Evolutionary conservation across 2,888 invertebrate species (phyloP).

Genomic region (Perizoma affinitatum): DNA sequence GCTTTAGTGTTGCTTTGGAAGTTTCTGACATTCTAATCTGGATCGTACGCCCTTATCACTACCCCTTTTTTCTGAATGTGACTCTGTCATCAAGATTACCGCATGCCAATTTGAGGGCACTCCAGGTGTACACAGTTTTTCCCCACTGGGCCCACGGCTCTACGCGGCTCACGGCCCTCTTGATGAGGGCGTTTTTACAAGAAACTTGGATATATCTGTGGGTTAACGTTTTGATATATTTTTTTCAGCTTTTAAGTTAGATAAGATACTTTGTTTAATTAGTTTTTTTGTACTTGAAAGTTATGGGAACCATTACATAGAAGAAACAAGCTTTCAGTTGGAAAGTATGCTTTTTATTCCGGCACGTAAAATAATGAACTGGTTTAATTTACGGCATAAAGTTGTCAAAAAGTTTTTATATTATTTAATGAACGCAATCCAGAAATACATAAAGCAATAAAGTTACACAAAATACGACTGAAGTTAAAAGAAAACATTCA

Average conservation of each 20-base stretch:
- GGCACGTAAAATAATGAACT: too few species aligned
- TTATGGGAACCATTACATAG: too few species aligned
- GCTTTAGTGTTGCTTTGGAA: too few species aligned
- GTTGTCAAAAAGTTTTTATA: too few species aligned
- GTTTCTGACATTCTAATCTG: too few species aligned
- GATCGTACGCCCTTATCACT: background rate
- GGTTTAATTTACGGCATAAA: too few species aligned
- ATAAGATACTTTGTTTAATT: constrained; percentile 18
- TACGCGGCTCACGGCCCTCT: background rate
- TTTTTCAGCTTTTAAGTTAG: constrained; percentile 9
- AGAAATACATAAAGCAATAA: too few species aligned
- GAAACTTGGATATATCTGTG: background rate
- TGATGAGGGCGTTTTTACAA: constrained; percentile 1
- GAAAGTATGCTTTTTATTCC: too few species aligned
- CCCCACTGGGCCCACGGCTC: background rate
- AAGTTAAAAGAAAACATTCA: too few species aligned
- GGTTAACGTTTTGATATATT: background rate
- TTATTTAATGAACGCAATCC: too few species aligned
- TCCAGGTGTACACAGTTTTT: constrained; percentile 3
- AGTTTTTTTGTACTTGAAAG: background rate
- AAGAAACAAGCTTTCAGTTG: too few species aligned
- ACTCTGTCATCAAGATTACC: constrained; percentile 1
- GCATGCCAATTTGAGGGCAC: constrained; percentile 9
- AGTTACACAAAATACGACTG: too few species aligned
- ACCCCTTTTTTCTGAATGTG: background rate